These are phyloP conservation scores for Heliangelus exortis DNA, from an alignment of 2,797 vertebrate genomes.

Conservation along the genomic window DNA sequence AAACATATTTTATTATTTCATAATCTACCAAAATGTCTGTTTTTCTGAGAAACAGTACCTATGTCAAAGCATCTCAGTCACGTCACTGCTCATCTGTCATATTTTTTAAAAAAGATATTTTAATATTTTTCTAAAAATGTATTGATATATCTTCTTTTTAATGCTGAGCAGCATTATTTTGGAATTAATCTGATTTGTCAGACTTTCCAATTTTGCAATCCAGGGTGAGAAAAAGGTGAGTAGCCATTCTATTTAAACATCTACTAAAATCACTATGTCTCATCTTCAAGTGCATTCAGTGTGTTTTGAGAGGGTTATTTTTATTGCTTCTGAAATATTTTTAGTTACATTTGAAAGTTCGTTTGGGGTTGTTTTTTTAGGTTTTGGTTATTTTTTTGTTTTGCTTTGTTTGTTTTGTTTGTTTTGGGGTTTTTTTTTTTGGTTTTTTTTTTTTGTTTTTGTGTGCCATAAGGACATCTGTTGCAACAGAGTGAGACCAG, in stretches of 20 bases:
- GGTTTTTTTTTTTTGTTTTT: no score
- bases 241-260: not conserved
- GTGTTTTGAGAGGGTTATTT: not conserved
- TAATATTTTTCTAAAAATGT: not conserved
- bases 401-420: no score
- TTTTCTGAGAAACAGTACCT: not conserved
- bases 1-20: not conserved
- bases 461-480: slow-evolving; percentile 32
- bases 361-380: no score
- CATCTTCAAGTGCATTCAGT: not conserved
- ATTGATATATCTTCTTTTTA: not conserved
- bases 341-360: slow-evolving; percentile 33
- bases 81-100: not conserved
- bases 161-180: not conserved
- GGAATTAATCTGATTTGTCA: not conserved
- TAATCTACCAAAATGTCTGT: not conserved
- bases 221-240: not conserved
- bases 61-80: not conserved
- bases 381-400: slow-evolving; percentile 19
- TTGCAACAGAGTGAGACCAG: slow-evolving; percentile 51
- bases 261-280: not conserved
- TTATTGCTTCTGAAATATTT: slow-evolving; percentile 22
- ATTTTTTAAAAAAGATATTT: not conserved
- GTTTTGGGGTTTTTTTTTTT: slow-evolving; percentile 12
- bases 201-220: not conserved